These are phyloP conservation scores for Ormyrus nitidulus DNA, from an alignment of 2,888 invertebrate genomes.

Conservation along the genomic window DNA sequence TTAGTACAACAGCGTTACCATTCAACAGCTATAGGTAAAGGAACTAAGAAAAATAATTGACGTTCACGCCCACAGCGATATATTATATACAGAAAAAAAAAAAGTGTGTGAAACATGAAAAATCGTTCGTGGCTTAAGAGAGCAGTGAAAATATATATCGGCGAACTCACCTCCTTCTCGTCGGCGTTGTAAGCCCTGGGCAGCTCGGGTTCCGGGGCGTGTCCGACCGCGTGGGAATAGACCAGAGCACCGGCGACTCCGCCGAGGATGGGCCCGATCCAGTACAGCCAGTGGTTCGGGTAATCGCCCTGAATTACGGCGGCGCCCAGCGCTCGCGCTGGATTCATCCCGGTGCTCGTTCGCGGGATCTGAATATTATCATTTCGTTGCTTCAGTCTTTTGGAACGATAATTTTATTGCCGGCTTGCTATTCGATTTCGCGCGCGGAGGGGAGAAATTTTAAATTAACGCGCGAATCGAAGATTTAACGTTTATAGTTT, in stretches of 20 bases:
- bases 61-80: slow-evolving; percentile 23
- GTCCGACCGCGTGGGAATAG: slow-evolving; percentile 80
- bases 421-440: too few species aligned
- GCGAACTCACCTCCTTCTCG: slow-evolving; percentile 73
- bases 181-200: slow-evolving; percentile 72
- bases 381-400: too few species aligned
- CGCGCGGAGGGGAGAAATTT: too few species aligned
- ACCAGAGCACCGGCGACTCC: slow-evolving; percentile 86
- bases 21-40: neutral
- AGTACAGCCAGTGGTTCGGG: slow-evolving; percentile 92
- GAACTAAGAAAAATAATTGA: neutral
- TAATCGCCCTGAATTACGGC: slow-evolving; percentile 87
- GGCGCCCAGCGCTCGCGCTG: slow-evolving; percentile 91
- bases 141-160: neutral
- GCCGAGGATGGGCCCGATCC: slow-evolving; percentile 91
- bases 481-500: neutral
- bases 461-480: neutral
- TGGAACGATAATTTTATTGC: too few species aligned
- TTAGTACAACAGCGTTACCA: slow-evolving; percentile 23
- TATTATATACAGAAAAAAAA: neutral
- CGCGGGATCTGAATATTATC: slow-evolving; percentile 75
- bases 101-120: neutral
- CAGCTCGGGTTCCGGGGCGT: slow-evolving; percentile 69
- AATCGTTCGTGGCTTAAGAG: neutral
- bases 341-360: slow-evolving; percentile 95